Conservation (phyloP, 2,888 invertebrate genomes). For the Parapristionchus giblindavisi region DNA sequence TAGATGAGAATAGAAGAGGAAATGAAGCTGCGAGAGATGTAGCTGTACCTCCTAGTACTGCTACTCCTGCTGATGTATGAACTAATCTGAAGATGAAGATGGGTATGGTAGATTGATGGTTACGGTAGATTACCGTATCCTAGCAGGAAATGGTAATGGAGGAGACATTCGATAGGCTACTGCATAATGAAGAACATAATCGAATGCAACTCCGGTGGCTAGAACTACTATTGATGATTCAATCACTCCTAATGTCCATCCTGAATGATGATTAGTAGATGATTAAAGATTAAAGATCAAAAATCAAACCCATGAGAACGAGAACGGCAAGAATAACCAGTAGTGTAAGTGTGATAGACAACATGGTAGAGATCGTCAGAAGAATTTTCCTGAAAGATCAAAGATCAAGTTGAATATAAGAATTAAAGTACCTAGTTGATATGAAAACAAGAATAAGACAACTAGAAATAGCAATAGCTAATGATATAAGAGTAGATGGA, state of each 20-base stretch:
- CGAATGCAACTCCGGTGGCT: conserved; percentile 66
- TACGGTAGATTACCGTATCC: background rate
- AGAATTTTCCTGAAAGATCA: conserved; percentile 7
- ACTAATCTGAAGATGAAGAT: background rate
- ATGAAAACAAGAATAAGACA: conserved; percentile 26
- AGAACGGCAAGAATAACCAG: conserved; percentile 21
- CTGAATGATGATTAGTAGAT: conserved; percentile 40
- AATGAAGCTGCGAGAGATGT: conserved; percentile 22
- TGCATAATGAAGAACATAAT: conserved; percentile 66
- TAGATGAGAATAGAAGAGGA: conserved; percentile 35
- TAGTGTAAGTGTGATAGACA: conserved; percentile 28
- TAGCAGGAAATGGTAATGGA: conserved; percentile 19
- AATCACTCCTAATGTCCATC: conserved; percentile 68
- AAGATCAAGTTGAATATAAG: background rate
- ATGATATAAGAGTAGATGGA: conserved; percentile 35
- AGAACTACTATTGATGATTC: conserved; percentile 67
- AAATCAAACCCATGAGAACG: conserved; percentile 29
- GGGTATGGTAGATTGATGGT: background rate
- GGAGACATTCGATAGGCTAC: conserved; percentile 36
- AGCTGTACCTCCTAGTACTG: conserved; percentile 26
- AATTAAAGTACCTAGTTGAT: background rate
- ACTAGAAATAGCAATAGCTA: conserved; percentile 11
- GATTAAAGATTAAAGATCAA: background rate
- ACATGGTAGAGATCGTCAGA: conserved; percentile 27
- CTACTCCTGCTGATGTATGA: conserved; percentile 21